A percentile compares a stretch with the other conserved stretches of the same genome.
Conservation (phyloP, 2,888 invertebrate species). For the Hypolimnas misippus region DNA sequence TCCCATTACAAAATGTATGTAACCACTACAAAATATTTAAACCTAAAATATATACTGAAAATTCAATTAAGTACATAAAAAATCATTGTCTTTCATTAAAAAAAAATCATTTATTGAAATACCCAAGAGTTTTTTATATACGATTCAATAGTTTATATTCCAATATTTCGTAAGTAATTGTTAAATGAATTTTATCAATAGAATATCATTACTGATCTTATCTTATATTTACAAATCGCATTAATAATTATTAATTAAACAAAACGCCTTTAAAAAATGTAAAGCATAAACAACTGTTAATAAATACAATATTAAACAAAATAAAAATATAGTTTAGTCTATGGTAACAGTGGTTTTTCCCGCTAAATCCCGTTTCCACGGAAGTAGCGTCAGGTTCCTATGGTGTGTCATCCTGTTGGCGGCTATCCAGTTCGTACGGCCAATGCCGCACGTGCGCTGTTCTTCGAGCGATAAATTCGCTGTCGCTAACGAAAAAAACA, state of each 20-base stretch:
- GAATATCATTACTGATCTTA: too few species aligned
- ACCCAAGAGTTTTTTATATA: too few species aligned
- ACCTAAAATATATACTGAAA: background rate
- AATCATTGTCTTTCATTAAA: background rate
- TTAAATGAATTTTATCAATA: too few species aligned
- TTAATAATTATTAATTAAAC: too few species aligned
- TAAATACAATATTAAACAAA: too few species aligned
- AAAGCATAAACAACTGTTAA: too few species aligned
- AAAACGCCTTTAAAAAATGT: too few species aligned
- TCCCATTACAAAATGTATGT: conserved; percentile 28
- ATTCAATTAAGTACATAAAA: background rate
- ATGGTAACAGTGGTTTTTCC: conserved; percentile 19
- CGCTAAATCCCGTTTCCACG: conserved; percentile 34
- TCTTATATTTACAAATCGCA: too few species aligned
- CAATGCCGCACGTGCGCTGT: conserved; percentile 30
- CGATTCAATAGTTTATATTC: too few species aligned
- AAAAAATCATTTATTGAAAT: too few species aligned
- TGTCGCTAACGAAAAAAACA: conserved; percentile 31
- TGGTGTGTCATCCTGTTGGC: conserved; percentile 44
- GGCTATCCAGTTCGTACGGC: conserved; percentile 36
- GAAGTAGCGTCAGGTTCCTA: conserved; percentile 40
- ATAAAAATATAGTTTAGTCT: conserved; percentile 18
- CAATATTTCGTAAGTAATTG: too few species aligned
- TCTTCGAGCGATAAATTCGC: conserved; percentile 18
- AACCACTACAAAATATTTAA: conserved; percentile 4